Base-by-base conservation (phyloP, 2,113 vertebrate species). In the Nothoprocta perdicaria region DNA sequence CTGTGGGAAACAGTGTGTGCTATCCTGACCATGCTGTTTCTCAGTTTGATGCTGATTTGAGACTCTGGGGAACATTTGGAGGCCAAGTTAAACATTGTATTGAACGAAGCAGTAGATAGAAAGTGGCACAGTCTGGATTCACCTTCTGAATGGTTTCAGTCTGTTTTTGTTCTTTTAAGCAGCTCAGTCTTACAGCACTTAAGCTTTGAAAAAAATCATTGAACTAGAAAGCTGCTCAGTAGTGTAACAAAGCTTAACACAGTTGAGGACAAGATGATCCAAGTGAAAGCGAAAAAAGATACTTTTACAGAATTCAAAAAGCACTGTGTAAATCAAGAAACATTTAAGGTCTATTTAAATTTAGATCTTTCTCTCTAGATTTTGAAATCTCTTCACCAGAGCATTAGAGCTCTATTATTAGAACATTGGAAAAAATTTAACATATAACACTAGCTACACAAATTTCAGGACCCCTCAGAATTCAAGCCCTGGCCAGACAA, bases 11-110 rank as follows among this genome's bases (percentile, higher is more conserved):
- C 66, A 53, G 1, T 16, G 53, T 22, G 29, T 27, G 52, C 58
- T 86, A 67, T 68, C 45, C 80, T 80, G 61, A 85, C 66, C 86
- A 85, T 31, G 66, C 68, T 91, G 84, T 52, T 83, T 94, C 92
- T 78, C 31, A 29, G 29, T 92, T 83, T 89, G 84, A 85, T 90
- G 90, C 63, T 80, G 75, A 87, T 95, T 78, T 90, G 43, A 90
- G 60, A 45, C 91, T 86, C 91, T 65, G 50, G 80, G 72, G 69
- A 86, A 46, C 65, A 52, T 53, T 43, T 61, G 78, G 60, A 87
- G 72, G 9, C 33, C 16, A n/a, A 62, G 61, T 87, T 73, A 90
- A 95, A 85, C n/a, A 74, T 57, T 46, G 40, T n/a, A 48, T 67
- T 88, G 83, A 83, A 86, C 74, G 68, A 92, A 88, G 63, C 67